Evolutionary conservation across 1,140 invertebrate species (phyloP).

Genomic region (Bombus superbus): DNA sequence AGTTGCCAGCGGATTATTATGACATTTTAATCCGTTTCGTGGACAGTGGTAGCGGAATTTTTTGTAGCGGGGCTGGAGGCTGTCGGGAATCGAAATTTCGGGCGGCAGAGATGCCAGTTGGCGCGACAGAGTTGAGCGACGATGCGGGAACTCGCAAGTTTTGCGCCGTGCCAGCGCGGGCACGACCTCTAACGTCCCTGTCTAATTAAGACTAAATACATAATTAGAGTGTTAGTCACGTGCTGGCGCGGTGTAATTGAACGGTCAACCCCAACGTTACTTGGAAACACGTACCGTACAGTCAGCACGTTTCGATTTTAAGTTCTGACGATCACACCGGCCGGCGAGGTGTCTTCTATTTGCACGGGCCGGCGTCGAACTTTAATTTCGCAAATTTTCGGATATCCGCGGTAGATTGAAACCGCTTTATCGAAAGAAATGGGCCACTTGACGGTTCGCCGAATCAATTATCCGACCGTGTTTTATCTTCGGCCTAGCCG

Average conservation of each 20-base stretch:
- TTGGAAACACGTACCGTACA: slow-evolving; percentile 70
- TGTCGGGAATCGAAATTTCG: slow-evolving; percentile 44
- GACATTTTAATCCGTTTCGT: slow-evolving; percentile 26
- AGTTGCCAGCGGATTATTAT: background rate
- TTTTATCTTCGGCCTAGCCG: slow-evolving; percentile 31
- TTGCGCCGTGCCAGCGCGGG: slow-evolving; percentile 34
- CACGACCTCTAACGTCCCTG: slow-evolving; percentile 65
- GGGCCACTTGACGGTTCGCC: background rate
- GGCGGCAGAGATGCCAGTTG: slow-evolving; percentile 47
- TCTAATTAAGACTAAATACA: slow-evolving; percentile 81
- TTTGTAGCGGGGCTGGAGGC: background rate
- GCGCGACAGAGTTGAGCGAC: slow-evolving; percentile 25
- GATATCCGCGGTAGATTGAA: slow-evolving; percentile 7
- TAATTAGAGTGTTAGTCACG: slow-evolving; percentile 81
- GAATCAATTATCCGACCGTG: slow-evolving; percentile 28
- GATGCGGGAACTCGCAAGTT: slow-evolving; percentile 51
- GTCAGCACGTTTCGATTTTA: slow-evolving; percentile 69
- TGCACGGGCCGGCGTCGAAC: background rate
- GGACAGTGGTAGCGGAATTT: slow-evolving; percentile 16
- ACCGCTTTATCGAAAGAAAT: slow-evolving; percentile 15
- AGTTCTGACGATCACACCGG: slow-evolving; percentile 51
- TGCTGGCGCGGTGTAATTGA: slow-evolving; percentile 75
- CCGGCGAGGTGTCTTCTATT: slow-evolving; percentile 11
- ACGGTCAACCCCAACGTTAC: slow-evolving; percentile 71
- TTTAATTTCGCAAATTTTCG: slow-evolving; percentile 50